These are phyloP conservation scores for Drosophila orosa DNA, from an alignment of 1,140 invertebrate species.

Conservation along the genomic window DNA sequence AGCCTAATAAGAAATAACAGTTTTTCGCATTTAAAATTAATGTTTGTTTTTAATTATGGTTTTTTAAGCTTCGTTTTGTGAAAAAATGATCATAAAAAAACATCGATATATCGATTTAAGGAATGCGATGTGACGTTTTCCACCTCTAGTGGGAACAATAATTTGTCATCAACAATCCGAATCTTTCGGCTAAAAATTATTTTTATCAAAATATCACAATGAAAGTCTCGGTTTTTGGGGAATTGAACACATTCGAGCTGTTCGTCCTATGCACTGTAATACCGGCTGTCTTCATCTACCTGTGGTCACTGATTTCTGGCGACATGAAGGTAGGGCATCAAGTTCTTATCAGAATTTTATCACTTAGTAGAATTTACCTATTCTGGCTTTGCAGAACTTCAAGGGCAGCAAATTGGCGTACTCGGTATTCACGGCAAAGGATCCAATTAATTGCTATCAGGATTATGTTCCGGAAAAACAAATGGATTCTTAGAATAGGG, in stretches of 20 bases:
- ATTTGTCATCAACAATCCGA: slow-evolving; percentile 47
- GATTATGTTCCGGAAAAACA: slow-evolving; percentile 48
- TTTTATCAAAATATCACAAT: slow-evolving; percentile 35
- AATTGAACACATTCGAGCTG: slow-evolving; percentile 63
- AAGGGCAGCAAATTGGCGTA: slow-evolving; percentile 55
- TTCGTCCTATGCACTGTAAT: slow-evolving; percentile 54
- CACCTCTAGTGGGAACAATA: slow-evolving; percentile 23
- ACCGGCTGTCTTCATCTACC: slow-evolving; percentile 64
- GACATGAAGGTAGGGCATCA: slow-evolving; percentile 59
- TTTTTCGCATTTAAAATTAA: too few relatives aligned
- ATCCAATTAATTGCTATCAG: slow-evolving; percentile 79
- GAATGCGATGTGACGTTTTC: not conserved
- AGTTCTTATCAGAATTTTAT: not conserved
- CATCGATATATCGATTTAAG: not conserved
- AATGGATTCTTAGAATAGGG: slow-evolving; percentile 33
- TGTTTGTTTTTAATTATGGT: too few relatives aligned
- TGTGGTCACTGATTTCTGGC: slow-evolving; percentile 72
- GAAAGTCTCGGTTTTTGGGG: slow-evolving; percentile 67
- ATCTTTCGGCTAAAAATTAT: slow-evolving; percentile 4
- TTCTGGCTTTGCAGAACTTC: slow-evolving; percentile 57
- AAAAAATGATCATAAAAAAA: not conserved
- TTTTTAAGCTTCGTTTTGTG: too few relatives aligned
- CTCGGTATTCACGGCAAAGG: slow-evolving; percentile 60
- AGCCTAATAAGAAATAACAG: too few relatives aligned
- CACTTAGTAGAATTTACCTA: slow-evolving; percentile 8